Evolutionary conservation across 2,113 vertebrate species (phyloP).

Genomic region (Glaucomys volans): DNA sequence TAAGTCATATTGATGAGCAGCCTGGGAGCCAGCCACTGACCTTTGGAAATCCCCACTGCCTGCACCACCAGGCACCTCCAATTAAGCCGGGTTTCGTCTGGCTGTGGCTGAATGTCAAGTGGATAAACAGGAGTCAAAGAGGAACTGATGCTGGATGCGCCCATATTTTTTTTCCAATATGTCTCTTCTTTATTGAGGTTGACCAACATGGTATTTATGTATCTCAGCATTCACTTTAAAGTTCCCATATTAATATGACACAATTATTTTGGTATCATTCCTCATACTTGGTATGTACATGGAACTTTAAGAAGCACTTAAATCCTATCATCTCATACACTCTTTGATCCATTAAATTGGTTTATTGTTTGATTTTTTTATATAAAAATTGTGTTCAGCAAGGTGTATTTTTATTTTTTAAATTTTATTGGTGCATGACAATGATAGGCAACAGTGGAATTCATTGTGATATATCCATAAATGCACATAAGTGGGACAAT

Average conservation of each 20-base stretch:
- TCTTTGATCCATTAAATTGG: background rate
- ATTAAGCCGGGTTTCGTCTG: constrained; percentile 44
- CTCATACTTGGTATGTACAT: background rate
- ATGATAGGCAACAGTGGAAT: background rate
- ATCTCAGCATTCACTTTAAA: too few relatives aligned
- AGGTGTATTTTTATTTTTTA: background rate
- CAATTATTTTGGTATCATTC: background rate
- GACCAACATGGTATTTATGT: too few relatives aligned
- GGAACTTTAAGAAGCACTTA: background rate
- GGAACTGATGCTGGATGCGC: background rate
- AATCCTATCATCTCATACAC: background rate
- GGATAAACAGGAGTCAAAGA: constrained; percentile 24
- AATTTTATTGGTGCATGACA: background rate
- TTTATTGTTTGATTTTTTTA: background rate
- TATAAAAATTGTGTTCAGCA: background rate
- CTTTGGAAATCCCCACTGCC: constrained; percentile 54
- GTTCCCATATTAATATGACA: background rate
- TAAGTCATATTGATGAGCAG: background rate
- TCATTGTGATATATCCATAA: background rate
- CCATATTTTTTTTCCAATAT: too few relatives aligned
- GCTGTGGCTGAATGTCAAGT: constrained; percentile 64
- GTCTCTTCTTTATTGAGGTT: too few relatives aligned
- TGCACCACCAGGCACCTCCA: constrained; percentile 28
- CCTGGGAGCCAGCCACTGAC: constrained; percentile 33
- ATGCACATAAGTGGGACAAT: background rate